These are phyloP conservation scores for Osmerus eperlanus DNA, from an alignment of 2,113 vertebrate species.

Conservation along the genomic window DNA sequence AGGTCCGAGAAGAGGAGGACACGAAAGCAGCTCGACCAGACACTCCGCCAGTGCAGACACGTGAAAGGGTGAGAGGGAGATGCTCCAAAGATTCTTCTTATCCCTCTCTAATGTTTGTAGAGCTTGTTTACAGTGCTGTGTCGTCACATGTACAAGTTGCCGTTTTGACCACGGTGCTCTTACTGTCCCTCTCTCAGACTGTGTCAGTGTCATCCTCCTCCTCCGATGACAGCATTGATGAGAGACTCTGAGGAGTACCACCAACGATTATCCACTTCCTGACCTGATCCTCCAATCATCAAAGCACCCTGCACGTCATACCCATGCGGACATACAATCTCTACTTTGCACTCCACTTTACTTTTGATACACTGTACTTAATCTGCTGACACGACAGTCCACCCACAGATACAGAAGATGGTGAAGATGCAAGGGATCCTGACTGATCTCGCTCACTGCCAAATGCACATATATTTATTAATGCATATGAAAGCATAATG, in stretches of 20 bases:
- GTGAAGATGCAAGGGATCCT: background rate
- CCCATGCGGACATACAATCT: too few relatives aligned
- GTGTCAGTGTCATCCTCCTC: slow-evolving; percentile 54
- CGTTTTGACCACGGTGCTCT: background rate
- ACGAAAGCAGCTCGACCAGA: slow-evolving; percentile 15
- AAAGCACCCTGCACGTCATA: background rate
- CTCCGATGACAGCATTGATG: slow-evolving; percentile 46
- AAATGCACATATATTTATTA: background rate
- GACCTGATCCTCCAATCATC: background rate
- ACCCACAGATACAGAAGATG: background rate
- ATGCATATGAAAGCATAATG: background rate
- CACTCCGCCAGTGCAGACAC: slow-evolving; percentile 28
- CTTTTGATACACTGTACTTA: too few relatives aligned
- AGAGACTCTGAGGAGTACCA: slow-evolving; percentile 53
- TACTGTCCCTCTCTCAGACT: slow-evolving; percentile 48
- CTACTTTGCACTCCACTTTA: too few relatives aligned
- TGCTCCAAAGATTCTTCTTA: background rate
- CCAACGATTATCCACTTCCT: background rate
- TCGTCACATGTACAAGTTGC: background rate
- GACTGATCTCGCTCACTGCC: background rate
- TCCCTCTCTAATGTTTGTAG: background rate
- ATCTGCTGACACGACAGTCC: background rate
- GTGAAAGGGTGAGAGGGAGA: slow-evolving; percentile 61
- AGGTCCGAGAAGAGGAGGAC: slow-evolving; percentile 2
- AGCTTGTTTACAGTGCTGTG: background rate